A percentile compares a stretch with the other conserved stretches of the same genome.
Conservation (phyloP, 1,140 invertebrate genomes). For the Eulimnadia texana region DNA sequence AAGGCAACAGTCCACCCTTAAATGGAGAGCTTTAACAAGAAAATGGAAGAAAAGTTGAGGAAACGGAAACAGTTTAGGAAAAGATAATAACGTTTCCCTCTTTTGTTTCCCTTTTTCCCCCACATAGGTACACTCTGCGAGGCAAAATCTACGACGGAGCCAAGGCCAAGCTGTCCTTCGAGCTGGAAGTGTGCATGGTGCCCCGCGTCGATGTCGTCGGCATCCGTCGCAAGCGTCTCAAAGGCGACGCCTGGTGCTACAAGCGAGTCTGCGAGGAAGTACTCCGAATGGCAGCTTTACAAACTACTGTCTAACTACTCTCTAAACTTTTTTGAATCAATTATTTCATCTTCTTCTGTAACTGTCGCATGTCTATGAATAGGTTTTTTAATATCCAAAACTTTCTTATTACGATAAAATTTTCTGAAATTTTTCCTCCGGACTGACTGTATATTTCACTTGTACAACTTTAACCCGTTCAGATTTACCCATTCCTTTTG, state of each 20-base stretch:
- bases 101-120: slow-evolving; percentile 9
- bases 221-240: slow-evolving; percentile 58
- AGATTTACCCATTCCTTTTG: too few species aligned
- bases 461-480: too few species aligned
- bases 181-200: slow-evolving; percentile 61
- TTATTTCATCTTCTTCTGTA: background rate
- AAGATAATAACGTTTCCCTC: background rate
- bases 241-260: slow-evolving; percentile 72
- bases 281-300: slow-evolving; percentile 38
- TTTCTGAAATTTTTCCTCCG: background rate
- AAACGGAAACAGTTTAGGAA: background rate
- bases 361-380: background rate
- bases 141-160: slow-evolving; percentile 29
- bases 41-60: too few species aligned
- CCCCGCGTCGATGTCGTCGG: slow-evolving; percentile 39
- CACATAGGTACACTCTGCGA: slow-evolving; percentile 44
- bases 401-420: too few species aligned
- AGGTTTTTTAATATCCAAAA: too few species aligned
- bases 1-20: too few species aligned
- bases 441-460: too few species aligned
- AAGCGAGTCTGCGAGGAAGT: slow-evolving; percentile 74
- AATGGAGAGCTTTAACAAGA: too few species aligned
- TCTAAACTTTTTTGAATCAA: background rate
- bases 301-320: slow-evolving; percentile 5
- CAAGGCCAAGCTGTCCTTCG: slow-evolving; percentile 45